Base-by-base conservation (phyloP, 2,888 invertebrate species). In the Eilema griseolum region DNA sequence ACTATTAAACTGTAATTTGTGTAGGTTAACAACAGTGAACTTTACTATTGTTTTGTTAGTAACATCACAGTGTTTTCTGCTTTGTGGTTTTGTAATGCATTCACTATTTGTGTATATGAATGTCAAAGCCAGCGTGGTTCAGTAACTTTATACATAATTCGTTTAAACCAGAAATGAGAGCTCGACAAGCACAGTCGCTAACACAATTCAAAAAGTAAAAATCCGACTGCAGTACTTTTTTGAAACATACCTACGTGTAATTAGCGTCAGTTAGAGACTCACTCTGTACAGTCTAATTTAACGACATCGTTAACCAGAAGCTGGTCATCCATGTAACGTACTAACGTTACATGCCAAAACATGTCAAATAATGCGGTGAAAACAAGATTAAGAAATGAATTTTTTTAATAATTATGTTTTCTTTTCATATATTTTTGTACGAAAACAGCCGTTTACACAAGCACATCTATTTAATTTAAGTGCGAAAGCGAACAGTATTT, bases 401-500 rank as follows among this genome's bases (percentile, higher is more conserved):
- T 3, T 10, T 1, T 16, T 41, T 10, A 2, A 16, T 4, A 16
- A 41, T 41, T 16, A 4, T 20, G 20, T 46, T 46, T 46, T 20
- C 46, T 20, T 46, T 46, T 16, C 1, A 2, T 16, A 41, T 4
- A 16, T 14, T 4, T n/a, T n/a, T 52, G 52, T 52, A n/a, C 20
- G 20, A 61, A 61, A 65, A 60, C 28, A 69, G 2, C 37, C 12
- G 33, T 37, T 31, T 56, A 61, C 23, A 23, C 33, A 26, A 52
- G 60, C 52, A 26, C 46, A 56, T 26, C 52, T 56, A 66, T 69
- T 57, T 56, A 64, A 72, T 61, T 72, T 64, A 5, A 67, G 66
- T 72, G 64, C 64, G 60, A 77, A 76, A 61, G 33, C 69, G 72
- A 74, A 74, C 52, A 65, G 65, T 71, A 64, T 64, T 71, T 70